A percentile compares a stretch with the other conserved stretches of the same genome.
These are phyloP conservation scores for Pterobdella sp. DNA, from an alignment of 2,888 invertebrate species.

Conservation along the genomic window DNA sequence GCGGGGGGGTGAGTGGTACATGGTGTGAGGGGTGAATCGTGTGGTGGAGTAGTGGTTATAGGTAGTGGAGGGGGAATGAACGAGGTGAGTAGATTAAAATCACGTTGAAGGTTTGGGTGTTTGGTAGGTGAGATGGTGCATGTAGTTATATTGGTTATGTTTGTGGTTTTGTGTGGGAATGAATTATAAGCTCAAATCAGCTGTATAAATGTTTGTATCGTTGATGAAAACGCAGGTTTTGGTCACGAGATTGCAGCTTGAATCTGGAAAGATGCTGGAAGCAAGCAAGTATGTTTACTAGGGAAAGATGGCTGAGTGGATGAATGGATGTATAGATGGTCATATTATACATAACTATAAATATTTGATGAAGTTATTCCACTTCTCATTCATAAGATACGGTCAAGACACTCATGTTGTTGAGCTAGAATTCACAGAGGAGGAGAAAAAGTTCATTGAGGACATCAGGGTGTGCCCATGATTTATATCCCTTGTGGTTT, in stretches of 20 bases:
- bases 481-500: too few species aligned
- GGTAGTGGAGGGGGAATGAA: not conserved
- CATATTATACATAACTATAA: too few species aligned
- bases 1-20: conserved; percentile 58
- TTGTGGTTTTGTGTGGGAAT: not conserved
- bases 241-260: conserved; percentile 64
- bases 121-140: not conserved
- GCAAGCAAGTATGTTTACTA: conserved; percentile 61
- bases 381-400: not conserved
- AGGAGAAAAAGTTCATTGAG: conserved; percentile 64
- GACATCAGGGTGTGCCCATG: conserved; percentile 50
- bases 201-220: not conserved
- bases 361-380: too few species aligned
- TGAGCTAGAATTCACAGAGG: conserved; percentile 46
- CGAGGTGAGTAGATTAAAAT: too few species aligned
- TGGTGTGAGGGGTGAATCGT: not conserved
- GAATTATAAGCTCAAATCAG: not conserved
- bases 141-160: not conserved
- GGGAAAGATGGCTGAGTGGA: not conserved
- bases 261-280: conserved; percentile 65
- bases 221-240: conserved; percentile 58
- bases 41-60: not conserved
- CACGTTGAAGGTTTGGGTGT: too few species aligned
- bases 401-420: conserved; percentile 59
- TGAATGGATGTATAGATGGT: too few species aligned